Evolutionary conservation across 2,113 vertebrate genomes (phyloP).

Genomic region (Gavialis gangeticus): DNA sequence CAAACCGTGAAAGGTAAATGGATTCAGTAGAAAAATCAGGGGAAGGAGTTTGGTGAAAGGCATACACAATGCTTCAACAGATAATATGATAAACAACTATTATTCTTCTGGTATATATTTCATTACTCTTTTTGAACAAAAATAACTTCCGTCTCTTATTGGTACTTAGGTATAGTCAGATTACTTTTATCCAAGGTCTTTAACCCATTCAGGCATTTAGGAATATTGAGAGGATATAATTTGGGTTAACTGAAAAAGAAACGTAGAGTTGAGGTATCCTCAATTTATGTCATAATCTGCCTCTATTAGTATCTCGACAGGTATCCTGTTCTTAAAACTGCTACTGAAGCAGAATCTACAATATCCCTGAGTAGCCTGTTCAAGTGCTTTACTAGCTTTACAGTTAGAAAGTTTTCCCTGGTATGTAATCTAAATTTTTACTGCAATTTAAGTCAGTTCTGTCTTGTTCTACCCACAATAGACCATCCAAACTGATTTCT

Average conservation of each 20-base stretch:
- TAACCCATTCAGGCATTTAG: neutral
- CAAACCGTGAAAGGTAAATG: neutral
- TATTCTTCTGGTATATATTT: neutral
- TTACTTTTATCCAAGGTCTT: neutral
- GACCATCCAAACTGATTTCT: neutral
- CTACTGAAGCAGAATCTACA: neutral
- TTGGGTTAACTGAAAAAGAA: neutral
- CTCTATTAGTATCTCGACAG: rapidly evolving
- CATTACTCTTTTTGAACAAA: neutral
- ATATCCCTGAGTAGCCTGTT: neutral
- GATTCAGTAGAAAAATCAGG: neutral
- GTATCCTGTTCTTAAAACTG: neutral
- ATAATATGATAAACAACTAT: neutral
- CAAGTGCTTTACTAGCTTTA: neutral
- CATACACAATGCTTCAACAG: neutral
- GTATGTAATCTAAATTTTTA: neutral
- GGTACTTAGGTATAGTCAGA: neutral
- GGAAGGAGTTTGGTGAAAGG: neutral
- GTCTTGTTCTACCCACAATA: neutral
- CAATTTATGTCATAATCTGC: neutral
- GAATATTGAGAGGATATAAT: neutral
- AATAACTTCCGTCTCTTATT: neutral
- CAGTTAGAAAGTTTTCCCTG: neutral
- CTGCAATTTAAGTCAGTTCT: neutral
- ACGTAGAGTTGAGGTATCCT: neutral